phyloP scores from a whole-genome alignment of 2,888 invertebrate species.

The Morpho deidamia region DNA sequence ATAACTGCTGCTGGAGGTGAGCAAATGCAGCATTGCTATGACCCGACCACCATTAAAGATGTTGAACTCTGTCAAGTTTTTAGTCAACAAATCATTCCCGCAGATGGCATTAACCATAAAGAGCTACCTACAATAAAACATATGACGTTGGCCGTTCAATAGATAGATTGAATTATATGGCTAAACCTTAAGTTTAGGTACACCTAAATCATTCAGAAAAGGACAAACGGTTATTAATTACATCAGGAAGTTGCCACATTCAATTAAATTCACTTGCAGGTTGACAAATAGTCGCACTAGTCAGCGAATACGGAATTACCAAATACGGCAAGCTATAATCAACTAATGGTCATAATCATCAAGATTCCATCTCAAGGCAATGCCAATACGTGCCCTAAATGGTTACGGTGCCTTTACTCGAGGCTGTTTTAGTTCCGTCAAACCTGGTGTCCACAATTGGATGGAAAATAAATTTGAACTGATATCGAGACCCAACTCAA shows the following conservation, averaged over 20 bases:
- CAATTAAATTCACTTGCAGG: conserved; percentile 17
- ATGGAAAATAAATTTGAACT: neutral
- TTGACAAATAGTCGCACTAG: conserved; percentile 16
- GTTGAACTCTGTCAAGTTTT: too few species aligned
- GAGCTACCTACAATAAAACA: too few species aligned
- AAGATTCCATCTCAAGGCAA: conserved; percentile 26
- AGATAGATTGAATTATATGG: too few species aligned
- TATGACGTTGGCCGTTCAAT: too few species aligned
- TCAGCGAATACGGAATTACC: conserved; percentile 21
- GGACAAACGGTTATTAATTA: conserved; percentile 3
- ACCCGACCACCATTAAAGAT: too few species aligned
- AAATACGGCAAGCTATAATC: conserved; percentile 16
- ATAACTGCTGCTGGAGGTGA: too few species aligned
- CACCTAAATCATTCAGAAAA: neutral
- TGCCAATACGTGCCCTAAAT: conserved; percentile 20
- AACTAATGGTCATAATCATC: conserved; percentile 26
- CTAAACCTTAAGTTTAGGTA: too few species aligned
- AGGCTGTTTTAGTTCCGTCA: conserved; percentile 3
- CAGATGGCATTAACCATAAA: too few species aligned
- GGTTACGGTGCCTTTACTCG: conserved; percentile 5
- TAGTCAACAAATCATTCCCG: too few species aligned
- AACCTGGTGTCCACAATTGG: neutral
- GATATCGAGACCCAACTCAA: too few species aligned
- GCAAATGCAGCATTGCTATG: too few species aligned
- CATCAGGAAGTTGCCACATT: conserved; percentile 18